Conservation (phyloP, 1,140 invertebrate genomes). For the Helicoverpa armigera region DNA sequence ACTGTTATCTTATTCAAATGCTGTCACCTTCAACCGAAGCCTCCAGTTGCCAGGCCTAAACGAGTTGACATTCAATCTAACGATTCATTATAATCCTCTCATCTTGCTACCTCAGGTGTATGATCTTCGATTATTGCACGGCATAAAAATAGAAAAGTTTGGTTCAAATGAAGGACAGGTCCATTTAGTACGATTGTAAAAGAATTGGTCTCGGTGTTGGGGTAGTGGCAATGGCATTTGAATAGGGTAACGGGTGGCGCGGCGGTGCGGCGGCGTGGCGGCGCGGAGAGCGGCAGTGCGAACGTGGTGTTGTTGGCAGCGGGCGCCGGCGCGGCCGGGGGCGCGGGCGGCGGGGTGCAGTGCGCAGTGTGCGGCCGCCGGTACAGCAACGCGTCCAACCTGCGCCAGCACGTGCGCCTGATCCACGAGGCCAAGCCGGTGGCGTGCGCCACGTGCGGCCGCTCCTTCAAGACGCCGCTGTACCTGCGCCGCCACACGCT, state of each 20-base stretch:
- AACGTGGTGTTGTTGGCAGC: conserved; percentile 82
- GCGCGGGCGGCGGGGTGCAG: conserved; percentile 68
- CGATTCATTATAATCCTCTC: no score
- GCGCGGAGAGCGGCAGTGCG: conserved; percentile 60
- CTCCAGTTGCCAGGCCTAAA: neutral
- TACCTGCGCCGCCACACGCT: conserved; percentile 90
- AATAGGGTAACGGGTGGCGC: conserved; percentile 4
- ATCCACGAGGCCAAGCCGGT: conserved; percentile 93
- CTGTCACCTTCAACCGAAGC: conserved; percentile 29
- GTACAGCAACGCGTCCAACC: conserved; percentile 93
- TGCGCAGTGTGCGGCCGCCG: conserved; percentile 92
- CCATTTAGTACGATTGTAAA: neutral
- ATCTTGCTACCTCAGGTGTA: no score
- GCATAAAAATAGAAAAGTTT: no score
- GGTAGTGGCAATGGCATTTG: conserved; percentile 56
- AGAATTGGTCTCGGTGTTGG: neutral
- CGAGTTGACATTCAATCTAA: no score
- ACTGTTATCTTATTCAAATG: conserved; percentile 50
- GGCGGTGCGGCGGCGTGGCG: conserved; percentile 25
- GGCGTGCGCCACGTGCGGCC: conserved; percentile 91
- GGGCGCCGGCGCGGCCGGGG: conserved; percentile 56
- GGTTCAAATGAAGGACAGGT: no score
- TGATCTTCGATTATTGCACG: no score
- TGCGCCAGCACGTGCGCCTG: conserved; percentile 92
- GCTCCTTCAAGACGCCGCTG: conserved; percentile 93